A percentile compares a stretch with the other conserved stretches of the same genome.
phyloP scores from a whole-genome alignment of 2,113 vertebrate genomes.

The Neomonachus schauinslandi region DNA sequence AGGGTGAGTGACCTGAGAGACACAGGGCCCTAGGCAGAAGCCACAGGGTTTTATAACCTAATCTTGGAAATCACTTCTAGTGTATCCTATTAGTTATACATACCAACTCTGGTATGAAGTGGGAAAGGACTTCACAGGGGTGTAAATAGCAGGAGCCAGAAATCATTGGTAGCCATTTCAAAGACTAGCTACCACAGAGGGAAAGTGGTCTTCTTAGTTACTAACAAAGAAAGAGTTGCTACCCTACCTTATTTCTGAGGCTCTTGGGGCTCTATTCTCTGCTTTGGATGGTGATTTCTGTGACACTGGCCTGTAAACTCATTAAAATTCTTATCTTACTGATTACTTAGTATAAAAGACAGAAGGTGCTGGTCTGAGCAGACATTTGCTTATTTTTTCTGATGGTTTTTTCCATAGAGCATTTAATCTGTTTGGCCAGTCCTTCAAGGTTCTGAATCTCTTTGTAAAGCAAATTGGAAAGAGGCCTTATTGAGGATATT shows the following conservation, averaged over 20 bases:
- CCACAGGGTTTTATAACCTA: not conserved
- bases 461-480: not conserved
- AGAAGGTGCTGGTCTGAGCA: not conserved
- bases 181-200: not conserved
- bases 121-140: not conserved
- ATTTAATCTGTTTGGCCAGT: not conserved
- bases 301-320: not conserved
- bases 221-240: not conserved
- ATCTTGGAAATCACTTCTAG: not conserved
- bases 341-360: not conserved
- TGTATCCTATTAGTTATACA: not conserved
- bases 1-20: not conserved
- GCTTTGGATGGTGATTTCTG: not conserved
- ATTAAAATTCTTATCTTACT: not conserved
- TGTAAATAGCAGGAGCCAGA: not conserved
- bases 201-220: not conserved
- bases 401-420: not conserved
- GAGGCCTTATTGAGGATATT: not conserved
- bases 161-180: not conserved
- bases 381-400: not conserved
- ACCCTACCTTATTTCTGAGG: not conserved
- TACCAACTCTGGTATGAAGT: not conserved
- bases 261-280: not conserved
- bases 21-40: not conserved
- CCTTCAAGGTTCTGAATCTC: not conserved